Conservation (phyloP, 2,888 invertebrate genomes). For the Sphinx pinastri region DNA sequence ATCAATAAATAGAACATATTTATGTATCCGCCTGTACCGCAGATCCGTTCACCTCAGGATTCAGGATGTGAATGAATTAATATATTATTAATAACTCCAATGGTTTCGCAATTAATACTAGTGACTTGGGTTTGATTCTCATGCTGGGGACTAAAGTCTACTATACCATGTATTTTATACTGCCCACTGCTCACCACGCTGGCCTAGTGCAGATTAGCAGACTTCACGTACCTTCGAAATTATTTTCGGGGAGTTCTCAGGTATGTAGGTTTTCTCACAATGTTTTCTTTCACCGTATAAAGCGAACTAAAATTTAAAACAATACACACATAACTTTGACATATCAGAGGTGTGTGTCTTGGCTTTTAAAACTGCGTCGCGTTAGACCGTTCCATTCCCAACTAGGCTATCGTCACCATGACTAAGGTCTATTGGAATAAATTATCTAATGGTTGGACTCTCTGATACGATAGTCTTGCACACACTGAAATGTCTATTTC, state of each 20-base stretch:
- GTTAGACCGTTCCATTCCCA: not conserved
- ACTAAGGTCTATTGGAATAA: too few relatives aligned
- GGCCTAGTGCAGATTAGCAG: not conserved
- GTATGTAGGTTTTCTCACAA: not conserved
- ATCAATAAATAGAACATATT: conserved; percentile 12
- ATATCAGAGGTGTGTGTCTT: too few relatives aligned
- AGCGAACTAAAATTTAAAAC: too few relatives aligned
- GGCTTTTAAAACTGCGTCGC: too few relatives aligned
- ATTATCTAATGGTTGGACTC: too few relatives aligned
- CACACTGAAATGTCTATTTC: too few relatives aligned
- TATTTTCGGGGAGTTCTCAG: not conserved
- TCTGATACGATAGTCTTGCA: too few relatives aligned
- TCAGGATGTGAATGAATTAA: conserved; percentile 55
- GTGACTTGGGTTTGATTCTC: too few relatives aligned
- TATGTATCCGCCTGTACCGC: conserved; percentile 43
- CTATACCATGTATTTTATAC: not conserved
- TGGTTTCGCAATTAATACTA: too few relatives aligned
- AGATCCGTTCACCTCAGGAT: conserved; percentile 46
- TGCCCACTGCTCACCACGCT: not conserved
- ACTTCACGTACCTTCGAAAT: not conserved
- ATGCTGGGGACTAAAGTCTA: too few relatives aligned
- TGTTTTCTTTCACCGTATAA: not conserved
- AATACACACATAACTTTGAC: too few relatives aligned
- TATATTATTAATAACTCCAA: conserved; percentile 33
- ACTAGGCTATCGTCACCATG: not conserved